Base-by-base conservation (phyloP, 2,888 invertebrate genomes). In the Colostygia pectinataria region DNA sequence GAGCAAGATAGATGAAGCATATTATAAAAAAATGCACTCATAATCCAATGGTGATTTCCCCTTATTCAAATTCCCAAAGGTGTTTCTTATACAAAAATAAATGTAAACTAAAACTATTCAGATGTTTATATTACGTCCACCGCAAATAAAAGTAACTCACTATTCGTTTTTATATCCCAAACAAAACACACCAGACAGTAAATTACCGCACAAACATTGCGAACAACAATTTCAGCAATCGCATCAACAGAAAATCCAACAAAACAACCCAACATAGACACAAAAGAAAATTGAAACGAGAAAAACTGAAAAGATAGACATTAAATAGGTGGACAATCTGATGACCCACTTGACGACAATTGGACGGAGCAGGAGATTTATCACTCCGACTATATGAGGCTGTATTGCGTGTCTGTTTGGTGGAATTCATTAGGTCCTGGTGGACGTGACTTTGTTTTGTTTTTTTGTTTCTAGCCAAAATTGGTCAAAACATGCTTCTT, bases 291-390 rank as follows among this genome's bases (percentile, higher is more conserved):
- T 80, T 81, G 80, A 81, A 81, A 79, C 72, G 73, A 74, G 80
- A 77, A 82, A 81, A 84, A 80, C 76, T 77, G 67, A 72, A 75
- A 71, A 67, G 69, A 71, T 68, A n/a, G n/a, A 74, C 66, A 71
- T 77, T 79, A 82, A 83, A 80, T 83, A 81, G 80, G 71, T 74
- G 66, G 74, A 68, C 83, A 85, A 85, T 83, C 82, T 77, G 80
- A 75, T 82, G 88, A 81, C 84, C 84, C 71, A 84, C 71, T 85
- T 83, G 82, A 58, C 77, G 80, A 84, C 84, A 85, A 87, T 86
- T 84, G 85, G 80, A 77, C 70, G 72, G 66, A 66, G 68, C 61
- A 61, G 59, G 66, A 81, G 84, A 86, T 85, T 85, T 84, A 86
- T 85, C 74, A 74, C 77, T 83, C 67, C 70, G 73, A 40, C 27